phyloP scores from a whole-genome alignment of 2,888 invertebrate genomes.

The Mechanitis mazaeus region DNA sequence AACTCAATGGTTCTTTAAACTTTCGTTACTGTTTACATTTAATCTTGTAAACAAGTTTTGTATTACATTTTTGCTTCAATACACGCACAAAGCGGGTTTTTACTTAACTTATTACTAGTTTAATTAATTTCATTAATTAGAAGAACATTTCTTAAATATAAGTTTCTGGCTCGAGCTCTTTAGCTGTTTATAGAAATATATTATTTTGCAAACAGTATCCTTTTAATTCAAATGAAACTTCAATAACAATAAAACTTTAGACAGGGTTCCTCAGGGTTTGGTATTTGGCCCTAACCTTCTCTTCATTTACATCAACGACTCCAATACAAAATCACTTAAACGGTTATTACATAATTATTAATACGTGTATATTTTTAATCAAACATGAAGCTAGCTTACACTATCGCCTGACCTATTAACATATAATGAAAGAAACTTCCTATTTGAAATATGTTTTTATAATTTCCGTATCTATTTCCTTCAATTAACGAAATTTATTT shows the following conservation, averaged over 20 bases:
- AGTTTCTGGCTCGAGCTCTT: too few relatives aligned
- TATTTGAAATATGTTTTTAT: background rate
- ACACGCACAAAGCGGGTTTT: too few relatives aligned
- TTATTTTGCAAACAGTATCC: too few relatives aligned
- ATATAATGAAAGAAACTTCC: constrained; percentile 5
- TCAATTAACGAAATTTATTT: background rate
- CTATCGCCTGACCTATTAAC: constrained; percentile 12
- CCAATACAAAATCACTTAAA: background rate
- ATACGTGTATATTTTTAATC: background rate
- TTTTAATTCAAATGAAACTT: background rate
- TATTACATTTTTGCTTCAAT: too few relatives aligned
- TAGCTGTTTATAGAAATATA: background rate
- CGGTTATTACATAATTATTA: background rate
- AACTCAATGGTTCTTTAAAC: too few relatives aligned
- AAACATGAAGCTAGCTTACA: background rate
- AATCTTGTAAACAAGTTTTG: too few relatives aligned
- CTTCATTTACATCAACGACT: background rate
- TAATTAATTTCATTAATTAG: too few relatives aligned
- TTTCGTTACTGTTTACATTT: too few relatives aligned
- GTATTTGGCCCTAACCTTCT: background rate
- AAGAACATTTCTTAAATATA: too few relatives aligned
- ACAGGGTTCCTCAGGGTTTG: background rate
- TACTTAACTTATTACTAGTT: too few relatives aligned
- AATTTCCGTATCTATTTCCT: constrained; percentile 4
- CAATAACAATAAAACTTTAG: background rate